Conservation (phyloP, 2,113 vertebrate genomes). For the Caracal caracal region DNA sequence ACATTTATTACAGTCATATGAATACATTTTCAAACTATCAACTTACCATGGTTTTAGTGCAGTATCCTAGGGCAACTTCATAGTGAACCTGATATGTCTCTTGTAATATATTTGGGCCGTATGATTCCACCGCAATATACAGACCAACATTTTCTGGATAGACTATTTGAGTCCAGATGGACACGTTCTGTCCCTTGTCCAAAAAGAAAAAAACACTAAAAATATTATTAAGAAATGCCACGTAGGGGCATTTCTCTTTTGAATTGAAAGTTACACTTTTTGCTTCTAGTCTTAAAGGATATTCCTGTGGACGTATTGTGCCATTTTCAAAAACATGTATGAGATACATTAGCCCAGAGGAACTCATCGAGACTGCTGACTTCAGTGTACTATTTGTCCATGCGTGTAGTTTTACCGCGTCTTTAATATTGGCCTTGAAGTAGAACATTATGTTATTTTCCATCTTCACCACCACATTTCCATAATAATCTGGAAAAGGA, state of each 20-base stretch:
- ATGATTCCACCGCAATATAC: constrained; percentile 15
- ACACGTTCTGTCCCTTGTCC: constrained; percentile 66
- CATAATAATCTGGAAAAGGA: constrained; percentile 70
- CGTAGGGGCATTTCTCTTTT: constrained; percentile 57
- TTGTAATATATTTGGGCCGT: constrained; percentile 66
- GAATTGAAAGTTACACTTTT: background rate
- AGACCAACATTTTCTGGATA: constrained; percentile 73
- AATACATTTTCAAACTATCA: constrained; percentile 17
- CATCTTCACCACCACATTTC: constrained; percentile 75
- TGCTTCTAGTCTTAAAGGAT: constrained; percentile 69
- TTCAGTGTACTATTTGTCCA: constrained; percentile 24
- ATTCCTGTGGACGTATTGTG: background rate
- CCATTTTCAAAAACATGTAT: background rate
- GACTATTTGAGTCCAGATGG: constrained; percentile 65
- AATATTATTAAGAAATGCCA: constrained; percentile 66
- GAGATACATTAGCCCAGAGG: background rate
- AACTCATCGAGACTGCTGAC: background rate
- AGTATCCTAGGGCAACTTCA: constrained; percentile 64
- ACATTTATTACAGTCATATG: constrained; percentile 33
- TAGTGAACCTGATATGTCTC: accelerated
- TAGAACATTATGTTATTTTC: constrained; percentile 76
- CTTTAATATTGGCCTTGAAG: constrained; percentile 39
- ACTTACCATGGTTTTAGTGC: constrained; percentile 73
- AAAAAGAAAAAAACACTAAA: background rate
- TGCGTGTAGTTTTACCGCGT: background rate